phyloP scores from a whole-genome alignment of 1,140 invertebrate species.

The Hyposmocoma kahamanoa region DNA sequence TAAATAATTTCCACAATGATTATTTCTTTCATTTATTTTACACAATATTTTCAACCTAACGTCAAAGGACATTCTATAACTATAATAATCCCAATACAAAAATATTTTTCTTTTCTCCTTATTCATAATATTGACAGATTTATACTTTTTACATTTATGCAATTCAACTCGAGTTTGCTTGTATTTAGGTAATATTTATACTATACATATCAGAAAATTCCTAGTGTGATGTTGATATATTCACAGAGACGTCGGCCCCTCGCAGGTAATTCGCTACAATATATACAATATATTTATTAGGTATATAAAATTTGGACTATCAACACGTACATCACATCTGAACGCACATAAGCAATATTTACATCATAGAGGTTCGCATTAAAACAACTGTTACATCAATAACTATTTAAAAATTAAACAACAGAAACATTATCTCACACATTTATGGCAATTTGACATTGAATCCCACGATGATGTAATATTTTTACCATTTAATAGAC shows the following conservation, averaged over 20 bases:
- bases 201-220: slow-evolving; percentile 13
- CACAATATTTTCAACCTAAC: slow-evolving; percentile 61
- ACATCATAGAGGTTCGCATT: slow-evolving; percentile 40
- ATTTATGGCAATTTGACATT: slow-evolving; percentile 61
- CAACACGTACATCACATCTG: slow-evolving; percentile 44
- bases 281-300: slow-evolving; percentile 25
- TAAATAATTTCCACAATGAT: too few relatives aligned
- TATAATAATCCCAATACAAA: slow-evolving; percentile 70
- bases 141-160: slow-evolving; percentile 54
- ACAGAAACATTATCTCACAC: slow-evolving; percentile 64
- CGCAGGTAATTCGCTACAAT: slow-evolving; percentile 18
- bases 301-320: slow-evolving; percentile 29
- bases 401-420: slow-evolving; percentile 47
- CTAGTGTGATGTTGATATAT: slow-evolving; percentile 51
- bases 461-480: slow-evolving; percentile 46
- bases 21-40: slow-evolving; percentile 49
- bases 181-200: slow-evolving; percentile 25
- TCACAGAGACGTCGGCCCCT: slow-evolving; percentile 23
- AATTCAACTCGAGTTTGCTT: slow-evolving; percentile 30
- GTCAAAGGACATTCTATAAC: slow-evolving; percentile 52
- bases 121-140: slow-evolving; percentile 60
- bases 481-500: slow-evolving; percentile 57
- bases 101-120: slow-evolving; percentile 63
- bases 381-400: slow-evolving; percentile 37
- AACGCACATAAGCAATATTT: slow-evolving; percentile 57